Percentiles rank a stretch among this genome's conserved stretches.
Conservation (phyloP, 1,140 invertebrate species). For the Drosophila seguyi region DNA sequence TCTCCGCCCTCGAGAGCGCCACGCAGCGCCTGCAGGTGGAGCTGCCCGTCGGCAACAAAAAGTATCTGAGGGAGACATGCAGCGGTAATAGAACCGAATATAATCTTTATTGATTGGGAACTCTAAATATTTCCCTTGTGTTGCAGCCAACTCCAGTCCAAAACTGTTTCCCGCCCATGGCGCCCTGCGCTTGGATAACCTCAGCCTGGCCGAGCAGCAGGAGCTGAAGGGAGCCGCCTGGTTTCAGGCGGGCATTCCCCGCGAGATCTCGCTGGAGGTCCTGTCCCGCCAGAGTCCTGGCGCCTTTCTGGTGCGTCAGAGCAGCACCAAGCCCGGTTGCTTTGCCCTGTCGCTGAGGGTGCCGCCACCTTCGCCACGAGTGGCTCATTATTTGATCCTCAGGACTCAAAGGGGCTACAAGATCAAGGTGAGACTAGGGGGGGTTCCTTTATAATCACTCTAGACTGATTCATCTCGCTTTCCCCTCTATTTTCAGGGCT, state of each 20-base stretch:
- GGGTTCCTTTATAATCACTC: not conserved
- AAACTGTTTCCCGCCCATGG: slow-evolving; percentile 87
- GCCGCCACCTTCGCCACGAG: slow-evolving; percentile 95
- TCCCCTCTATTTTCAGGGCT: slow-evolving; percentile 91
- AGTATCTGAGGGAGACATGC: slow-evolving; percentile 82
- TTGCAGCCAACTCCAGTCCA: slow-evolving; percentile 81
- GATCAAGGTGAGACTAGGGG: slow-evolving; percentile 93
- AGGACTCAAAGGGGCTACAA: slow-evolving; percentile 96
- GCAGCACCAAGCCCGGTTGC: slow-evolving; percentile 96
- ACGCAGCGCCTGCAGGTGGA: slow-evolving; percentile 70
- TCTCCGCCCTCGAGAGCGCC: slow-evolving; percentile 77
- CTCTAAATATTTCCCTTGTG: not conserved
- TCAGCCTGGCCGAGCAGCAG: slow-evolving; percentile 91
- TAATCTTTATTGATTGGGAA: not conserved
- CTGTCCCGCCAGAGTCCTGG: slow-evolving; percentile 96
- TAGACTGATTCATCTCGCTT: too few species aligned
- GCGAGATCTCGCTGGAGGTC: slow-evolving; percentile 97
- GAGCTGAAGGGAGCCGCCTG: slow-evolving; percentile 94
- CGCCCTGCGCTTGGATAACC: slow-evolving; percentile 89
- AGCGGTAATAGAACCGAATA: slow-evolving; percentile 60
- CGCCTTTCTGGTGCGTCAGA: slow-evolving; percentile 97
- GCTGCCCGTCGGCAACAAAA: slow-evolving; percentile 69
- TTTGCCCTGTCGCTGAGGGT: slow-evolving; percentile 97
- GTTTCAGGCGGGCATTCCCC: slow-evolving; percentile 98
- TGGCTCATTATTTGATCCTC: slow-evolving; percentile 98